A percentile compares a stretch with the other conserved stretches of the same genome.
These are phyloP conservation scores for Crossaster papposus DNA, from an alignment of 53 echinoderm and acorn worm genomes.

Conservation along the genomic window DNA sequence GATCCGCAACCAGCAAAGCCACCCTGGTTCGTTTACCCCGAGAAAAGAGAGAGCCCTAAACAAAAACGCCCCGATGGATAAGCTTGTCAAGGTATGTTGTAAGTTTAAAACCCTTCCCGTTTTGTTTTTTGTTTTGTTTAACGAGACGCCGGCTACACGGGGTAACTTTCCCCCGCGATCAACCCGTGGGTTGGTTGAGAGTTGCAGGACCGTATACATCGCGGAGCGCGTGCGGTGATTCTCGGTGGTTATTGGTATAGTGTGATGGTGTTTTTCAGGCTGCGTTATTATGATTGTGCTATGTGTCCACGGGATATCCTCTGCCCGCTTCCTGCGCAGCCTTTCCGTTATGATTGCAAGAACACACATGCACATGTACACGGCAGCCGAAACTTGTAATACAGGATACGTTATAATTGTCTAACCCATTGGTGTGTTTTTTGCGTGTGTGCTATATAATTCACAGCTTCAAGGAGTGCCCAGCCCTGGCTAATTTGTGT, in stretches of 20 bases:
- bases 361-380: too few species aligned
- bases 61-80: constrained; percentile 7
- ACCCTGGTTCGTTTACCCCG: neutral
- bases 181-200: neutral
- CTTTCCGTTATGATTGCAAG: constrained; percentile 40
- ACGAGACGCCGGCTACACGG: neutral
- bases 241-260: neutral
- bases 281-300: constrained; percentile 19
- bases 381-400: too few species aligned
- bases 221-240: neutral
- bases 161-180: neutral
- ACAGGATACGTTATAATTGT: constrained; percentile 35
- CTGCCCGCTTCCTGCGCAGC: constrained; percentile 20
- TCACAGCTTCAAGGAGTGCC: neutral
- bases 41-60: neutral
- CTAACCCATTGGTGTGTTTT: too few species aligned
- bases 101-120: neutral
- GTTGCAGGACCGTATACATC: neutral
- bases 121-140: neutral
- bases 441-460: neutral
- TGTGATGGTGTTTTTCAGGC: constrained; percentile 21
- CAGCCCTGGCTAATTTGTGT: constrained; percentile 13
- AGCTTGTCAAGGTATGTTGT: constrained; percentile 15
- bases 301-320: constrained; percentile 53
- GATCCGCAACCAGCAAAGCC: neutral